Percentiles rank a stretch among this genome's conserved stretches.
Conservation (phyloP, 2,113 vertebrate genomes). For the Ursus arctos region DNA sequence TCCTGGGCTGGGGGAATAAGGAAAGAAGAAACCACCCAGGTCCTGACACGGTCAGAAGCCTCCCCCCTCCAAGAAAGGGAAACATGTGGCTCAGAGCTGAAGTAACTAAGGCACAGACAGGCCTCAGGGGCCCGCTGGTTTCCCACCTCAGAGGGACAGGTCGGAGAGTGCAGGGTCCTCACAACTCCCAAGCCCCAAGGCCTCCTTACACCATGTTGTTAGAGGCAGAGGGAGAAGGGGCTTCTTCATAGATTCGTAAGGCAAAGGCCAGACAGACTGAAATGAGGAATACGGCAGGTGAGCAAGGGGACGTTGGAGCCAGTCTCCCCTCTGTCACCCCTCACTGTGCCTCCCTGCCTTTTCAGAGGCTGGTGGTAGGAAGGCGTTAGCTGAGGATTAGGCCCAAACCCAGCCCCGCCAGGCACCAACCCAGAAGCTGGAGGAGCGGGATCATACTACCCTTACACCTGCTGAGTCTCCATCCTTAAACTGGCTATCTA, state of each 20-base stretch:
- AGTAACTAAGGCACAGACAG: background rate
- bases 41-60: background rate
- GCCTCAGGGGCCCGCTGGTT: background rate
- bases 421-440: background rate
- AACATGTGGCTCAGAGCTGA: background rate
- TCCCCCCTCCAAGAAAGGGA: background rate
- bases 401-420: background rate
- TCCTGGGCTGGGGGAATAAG: background rate
- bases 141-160: background rate
- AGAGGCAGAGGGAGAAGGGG: background rate
- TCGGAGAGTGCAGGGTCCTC: background rate
- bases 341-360: background rate
- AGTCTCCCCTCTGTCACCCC: background rate
- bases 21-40: background rate
- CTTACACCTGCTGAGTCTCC: background rate
- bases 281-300: background rate
- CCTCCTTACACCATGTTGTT: background rate
- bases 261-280: background rate
- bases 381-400: background rate
- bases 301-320: background rate
- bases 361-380: background rate
- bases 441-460: background rate
- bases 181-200: background rate
- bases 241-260: background rate
- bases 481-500: background rate